Evolutionary conservation across 1,140 invertebrate species (phyloP), one percentile per base, ranked within the genome.

Genomic region (Kradibia gibbosae): DNA sequence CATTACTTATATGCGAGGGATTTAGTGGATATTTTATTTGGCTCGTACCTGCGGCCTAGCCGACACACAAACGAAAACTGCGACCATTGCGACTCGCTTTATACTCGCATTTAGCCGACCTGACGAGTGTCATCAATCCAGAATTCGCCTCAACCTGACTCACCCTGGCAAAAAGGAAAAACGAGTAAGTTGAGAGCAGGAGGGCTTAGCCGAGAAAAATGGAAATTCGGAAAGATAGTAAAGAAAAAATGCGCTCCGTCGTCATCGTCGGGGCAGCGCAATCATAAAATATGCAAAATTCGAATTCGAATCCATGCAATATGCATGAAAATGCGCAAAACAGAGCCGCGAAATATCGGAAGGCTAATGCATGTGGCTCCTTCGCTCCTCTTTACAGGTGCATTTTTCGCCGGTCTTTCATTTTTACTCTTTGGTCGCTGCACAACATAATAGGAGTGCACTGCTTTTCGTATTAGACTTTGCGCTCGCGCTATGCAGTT

Each of bases 251-350:
- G 1, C 50, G 17, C 34, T 45, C 75, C 53, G 39, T 5, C 22
- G 60, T 7, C 11, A n/a, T 34, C 31, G 34, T 20, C 7, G 31
- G 11, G 34, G 53, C 36, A 80, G 72, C 10, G 84, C 86, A 88
- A 88, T 88, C 85, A 87, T 88, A 86, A 88, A 88, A 84, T 87
- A 87, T 87, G 86, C 86, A 87, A 85, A 87, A 87, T 83, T 81
- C 70, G 83, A 84, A 88, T 88, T 88, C 87, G 88, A 88, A 88
- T 86, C 80, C 57, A 81, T 82, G 81, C 83, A 80, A 84, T 82
- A 83, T 84, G 85, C 84, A 83, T 86, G 83, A 86, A 86, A 88
- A 88, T 86, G 82, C 84, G 83, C 55, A 83, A 86, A 84, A 83
- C 83, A 84, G 20, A 17, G 11, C 5, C 70, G 65, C 81, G 80